Evolutionary conservation across 2,888 invertebrate species (phyloP), one percentile per base, ranked within the genome.

Genomic region (Metellina segmentata): DNA sequence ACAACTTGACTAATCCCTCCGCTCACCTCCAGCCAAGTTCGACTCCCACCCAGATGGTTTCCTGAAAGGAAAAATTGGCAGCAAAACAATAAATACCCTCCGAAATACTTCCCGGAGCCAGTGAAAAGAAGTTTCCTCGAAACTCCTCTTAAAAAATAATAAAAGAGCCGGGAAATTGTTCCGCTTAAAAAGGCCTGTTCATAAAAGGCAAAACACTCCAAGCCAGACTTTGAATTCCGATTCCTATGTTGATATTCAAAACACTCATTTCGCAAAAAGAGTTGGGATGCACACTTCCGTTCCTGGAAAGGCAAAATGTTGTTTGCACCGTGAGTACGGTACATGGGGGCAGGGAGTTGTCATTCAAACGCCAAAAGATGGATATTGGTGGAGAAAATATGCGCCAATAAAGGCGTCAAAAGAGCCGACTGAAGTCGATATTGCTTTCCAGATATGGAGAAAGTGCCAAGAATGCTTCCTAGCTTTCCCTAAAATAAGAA

Each of bases 311-410:
- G 69, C 34, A 77, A 78, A 78, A 86, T 79, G 79, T 52, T 86
- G 53, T 86, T 86, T 79, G 86, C 78, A 19, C 13, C 70, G 53
- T 19, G 70, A 79, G 77, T 71, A 79, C 34, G 69, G 78, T 48
- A 75, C 49, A 77, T 20, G 48, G 75, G 34, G 20, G 71, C 51
- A 34, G 49, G 70, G 71, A 52, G 79, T 86, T 86, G 86, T 79
- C 86, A 86, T 86, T 86, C 86, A 86, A 86, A 86, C 69, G 86
- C 78, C 86, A 69, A 85, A 85, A 85, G 85, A 85, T 85, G 77
- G 85, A 85, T 85, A 85, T 85, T 85, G 85, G 85, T 52, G 71
- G 51, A 52, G 86, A 79, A 86, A 79, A 86, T 86, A 86, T 86
- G 86, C 79, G 49, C 78, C 86, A 86, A 86, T 86, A 86, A 79